phyloP scores from a whole-genome alignment of 2,113 vertebrate genomes.

The Rhombomys opimus region DNA sequence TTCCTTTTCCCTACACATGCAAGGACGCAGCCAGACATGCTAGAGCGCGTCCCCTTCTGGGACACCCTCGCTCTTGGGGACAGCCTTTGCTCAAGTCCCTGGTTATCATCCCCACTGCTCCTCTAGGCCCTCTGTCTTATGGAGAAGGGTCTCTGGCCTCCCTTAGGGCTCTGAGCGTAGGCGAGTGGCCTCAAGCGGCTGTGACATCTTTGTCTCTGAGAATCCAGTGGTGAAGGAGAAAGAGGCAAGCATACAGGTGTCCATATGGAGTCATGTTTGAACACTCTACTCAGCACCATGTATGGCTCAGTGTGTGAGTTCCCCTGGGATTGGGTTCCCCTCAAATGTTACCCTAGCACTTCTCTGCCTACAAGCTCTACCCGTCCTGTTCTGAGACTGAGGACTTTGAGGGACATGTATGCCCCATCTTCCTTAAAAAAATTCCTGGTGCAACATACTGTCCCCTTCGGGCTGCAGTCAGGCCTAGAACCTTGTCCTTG shows the following conservation, averaged over 20 bases:
- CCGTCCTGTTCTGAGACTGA: background rate
- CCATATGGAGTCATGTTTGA: background rate
- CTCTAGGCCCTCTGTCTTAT: background rate
- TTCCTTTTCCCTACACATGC: constrained; percentile 44
- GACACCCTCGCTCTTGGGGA: background rate
- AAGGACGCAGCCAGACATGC: background rate
- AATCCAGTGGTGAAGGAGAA: background rate
- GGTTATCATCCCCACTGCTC: background rate
- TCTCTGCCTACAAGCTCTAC: background rate
- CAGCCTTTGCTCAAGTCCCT: background rate
- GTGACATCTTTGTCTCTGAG: background rate
- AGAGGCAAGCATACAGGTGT: no score
- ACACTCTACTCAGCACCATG: background rate
- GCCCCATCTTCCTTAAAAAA: background rate
- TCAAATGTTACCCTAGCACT: background rate
- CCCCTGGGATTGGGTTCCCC: background rate
- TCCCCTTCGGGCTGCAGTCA: background rate
- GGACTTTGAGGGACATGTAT: background rate
- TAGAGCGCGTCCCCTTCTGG: accelerated
- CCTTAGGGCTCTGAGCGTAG: background rate
- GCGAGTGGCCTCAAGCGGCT: background rate
- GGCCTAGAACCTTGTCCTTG: background rate
- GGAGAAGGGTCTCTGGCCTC: background rate
- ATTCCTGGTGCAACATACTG: background rate
- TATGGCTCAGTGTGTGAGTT: background rate